Evolutionary conservation across 2,888 invertebrate genomes (phyloP).

Genomic region (Drosophila recens): DNA sequence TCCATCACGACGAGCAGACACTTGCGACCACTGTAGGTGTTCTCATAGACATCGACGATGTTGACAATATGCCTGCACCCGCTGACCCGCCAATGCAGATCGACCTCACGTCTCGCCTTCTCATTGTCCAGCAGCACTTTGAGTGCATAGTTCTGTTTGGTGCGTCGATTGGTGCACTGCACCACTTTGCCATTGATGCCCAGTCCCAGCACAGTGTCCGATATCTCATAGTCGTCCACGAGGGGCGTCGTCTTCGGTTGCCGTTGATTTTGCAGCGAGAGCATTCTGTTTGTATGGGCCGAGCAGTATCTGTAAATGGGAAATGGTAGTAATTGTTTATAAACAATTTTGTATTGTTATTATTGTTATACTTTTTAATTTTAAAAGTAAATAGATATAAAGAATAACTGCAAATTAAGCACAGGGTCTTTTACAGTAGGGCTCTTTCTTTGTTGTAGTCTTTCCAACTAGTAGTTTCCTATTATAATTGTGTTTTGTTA

Average conservation of each 20-base stretch:
- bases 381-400: neutral
- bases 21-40: constrained; percentile 95
- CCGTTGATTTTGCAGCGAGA: constrained; percentile 75
- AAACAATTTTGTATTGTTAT: too few species aligned
- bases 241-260: constrained; percentile 92
- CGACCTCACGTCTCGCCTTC: constrained; percentile 97
- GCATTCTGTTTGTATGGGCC: constrained; percentile 39
- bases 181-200: constrained; percentile 99
- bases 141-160: constrained; percentile 93
- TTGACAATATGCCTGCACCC: constrained; percentile 97
- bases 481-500: too few species aligned
- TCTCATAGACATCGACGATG: constrained; percentile 96
- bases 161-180: constrained; percentile 93
- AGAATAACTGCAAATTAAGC: too few species aligned
- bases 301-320: constrained; percentile 13
- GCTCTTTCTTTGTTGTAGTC: too few species aligned
- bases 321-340: neutral
- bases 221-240: constrained; percentile 96
- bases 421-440: too few species aligned
- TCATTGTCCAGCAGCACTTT: constrained; percentile 97
- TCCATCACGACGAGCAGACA: constrained; percentile 99
- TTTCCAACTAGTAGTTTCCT: too few species aligned
- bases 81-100: constrained; percentile 97
- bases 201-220: constrained; percentile 96
- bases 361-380: neutral